Evolutionary conservation across 92 coral and sea anemone species (phyloP), one percentile per base, ranked within the genome.

Genomic region (Phymanthus crucifer): DNA sequence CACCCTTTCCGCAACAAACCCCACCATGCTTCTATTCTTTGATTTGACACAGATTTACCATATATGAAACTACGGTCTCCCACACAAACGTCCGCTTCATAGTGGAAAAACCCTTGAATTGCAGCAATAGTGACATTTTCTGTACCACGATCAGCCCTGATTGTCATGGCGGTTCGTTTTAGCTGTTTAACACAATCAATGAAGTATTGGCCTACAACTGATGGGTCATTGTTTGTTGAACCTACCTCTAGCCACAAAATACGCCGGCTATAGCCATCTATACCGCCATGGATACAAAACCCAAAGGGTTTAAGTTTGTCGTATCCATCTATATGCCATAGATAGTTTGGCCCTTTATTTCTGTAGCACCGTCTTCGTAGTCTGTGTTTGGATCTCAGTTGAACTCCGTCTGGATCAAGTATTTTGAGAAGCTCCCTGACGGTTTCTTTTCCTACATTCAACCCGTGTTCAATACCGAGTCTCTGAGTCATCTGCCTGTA

Each of bases 401-500:
- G 29, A 21, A 76, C 80, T 32, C 80, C 80, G 2, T 52, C 80
- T 54, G 80, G 80, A 52, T 76, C 80, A 35, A 76, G 78, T 17
- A 74, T 74, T 24, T 57, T 23, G 32, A 74, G 66, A 16, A 74
- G 40, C 50, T 74, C 48, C 14, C 70, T 54, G 14, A 76, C 80
- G 29, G 38, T 57, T 54, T 74, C 78, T 32, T 50, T 74, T 34
- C 32, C 61, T 18, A 46, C 78, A 46, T 26, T 31, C 34, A 74
- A 34, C 31, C 65, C 78, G 3, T 23, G 32, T 19, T 74, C 32
- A 74, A 48, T 27, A 19, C 24, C 13, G n/a, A 73, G 32, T 32
- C 77, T 37, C 36, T 73, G 77, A 32, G 66, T 46, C 83, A 77
- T 83, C 46, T 70, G 80, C 43, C 87, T 64, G 38, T 77, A 83